Evolutionary conservation across 2,113 vertebrate species (phyloP), one percentile per base, ranked within the genome.

Genomic region (Nannospalax galili): DNA sequence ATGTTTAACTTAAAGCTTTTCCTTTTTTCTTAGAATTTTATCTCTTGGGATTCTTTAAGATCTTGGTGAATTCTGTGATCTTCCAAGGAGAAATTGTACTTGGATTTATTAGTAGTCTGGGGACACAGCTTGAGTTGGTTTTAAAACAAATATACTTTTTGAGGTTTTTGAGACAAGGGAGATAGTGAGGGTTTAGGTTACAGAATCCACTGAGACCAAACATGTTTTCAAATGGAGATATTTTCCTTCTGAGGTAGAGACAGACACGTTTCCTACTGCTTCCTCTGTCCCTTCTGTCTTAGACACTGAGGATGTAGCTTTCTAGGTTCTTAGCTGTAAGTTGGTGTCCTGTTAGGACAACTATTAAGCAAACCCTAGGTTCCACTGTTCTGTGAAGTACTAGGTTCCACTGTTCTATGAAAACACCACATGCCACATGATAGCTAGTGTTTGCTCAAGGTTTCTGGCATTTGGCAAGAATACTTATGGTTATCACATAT

Each of bases 61-160:
- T 26, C 58, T 69, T 81, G 52, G 30, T 52, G 81, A 45, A 81
- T 62, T 52, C 2, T 64, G 3, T 70, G 70, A 81, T 79, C 75
- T 95, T 87, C 37, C n/a, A 16, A 60, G 58, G 37, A 92, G 60
- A 37, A 75, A 67, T 20, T 80, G 20, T 8, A 35, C 35, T 82
- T 91, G 26, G 12, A 56, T 56, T 24, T 91, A 14, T n/a, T 35
- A 4, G 58, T 62, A 73, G 7, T 73, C 67, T 73, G 32, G 32
- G 67, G 37, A 88, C 32, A 37, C 32, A 40, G 12, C 69, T 60
- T 93, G 67, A 45, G 3, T 85, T 79, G 80, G 30, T n/a, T 52
- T 79, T 80, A 79, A 80, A 90, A 92, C 67, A 92, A 90, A 85
- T 79, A 37, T 22, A 74, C n/a, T 24, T 82, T 20, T 42, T 67